Conservation (phyloP, 2,113 vertebrate genomes). For the Neodon shergylaensis region DNA sequence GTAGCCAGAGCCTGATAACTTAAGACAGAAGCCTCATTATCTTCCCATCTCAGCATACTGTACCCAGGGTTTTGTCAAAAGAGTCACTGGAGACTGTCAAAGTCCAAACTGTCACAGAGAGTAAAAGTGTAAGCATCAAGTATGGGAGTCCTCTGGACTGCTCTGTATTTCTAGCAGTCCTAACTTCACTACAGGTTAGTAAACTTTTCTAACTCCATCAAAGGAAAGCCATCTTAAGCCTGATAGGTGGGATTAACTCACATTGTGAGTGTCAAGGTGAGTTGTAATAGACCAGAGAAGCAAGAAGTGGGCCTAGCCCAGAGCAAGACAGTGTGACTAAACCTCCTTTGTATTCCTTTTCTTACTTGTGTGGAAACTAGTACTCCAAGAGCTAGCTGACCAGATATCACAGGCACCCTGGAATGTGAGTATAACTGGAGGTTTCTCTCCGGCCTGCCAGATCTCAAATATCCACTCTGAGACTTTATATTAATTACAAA, state of each 20-base stretch:
- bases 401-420: not conserved
- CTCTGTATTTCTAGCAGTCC: too few relatives aligned
- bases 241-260: not conserved
- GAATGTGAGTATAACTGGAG: not conserved
- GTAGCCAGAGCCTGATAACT: not conserved
- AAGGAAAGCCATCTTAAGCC: not conserved
- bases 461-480: too few relatives aligned
- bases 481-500: too few relatives aligned
- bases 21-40: not conserved
- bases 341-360: not conserved
- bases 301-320: not conserved
- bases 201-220: not conserved
- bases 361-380: not conserved
- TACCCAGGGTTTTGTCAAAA: not conserved
- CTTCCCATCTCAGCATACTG: not conserved
- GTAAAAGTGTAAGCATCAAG: not conserved
- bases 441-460: too few relatives aligned
- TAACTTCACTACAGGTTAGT: not conserved
- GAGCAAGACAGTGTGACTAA: not conserved
- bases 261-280: too few relatives aligned
- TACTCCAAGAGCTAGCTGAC: not conserved
- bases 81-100: not conserved
- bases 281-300: not conserved
- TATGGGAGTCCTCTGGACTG: not conserved
- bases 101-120: not conserved